phyloP scores from a whole-genome alignment of 2,888 invertebrate species.

The Helleia helle region DNA sequence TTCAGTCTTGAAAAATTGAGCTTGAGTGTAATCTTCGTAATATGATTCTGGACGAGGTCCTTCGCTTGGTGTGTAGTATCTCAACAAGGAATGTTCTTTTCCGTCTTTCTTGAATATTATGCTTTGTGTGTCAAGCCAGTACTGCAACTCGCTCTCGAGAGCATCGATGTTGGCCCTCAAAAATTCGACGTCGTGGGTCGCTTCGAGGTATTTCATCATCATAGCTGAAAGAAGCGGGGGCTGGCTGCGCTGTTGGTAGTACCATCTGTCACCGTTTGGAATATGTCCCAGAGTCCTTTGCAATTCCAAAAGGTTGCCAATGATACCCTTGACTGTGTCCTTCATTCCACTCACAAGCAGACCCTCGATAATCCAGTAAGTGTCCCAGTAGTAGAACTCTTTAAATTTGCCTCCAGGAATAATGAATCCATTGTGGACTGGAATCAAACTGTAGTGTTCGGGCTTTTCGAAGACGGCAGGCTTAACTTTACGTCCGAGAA shows the following conservation, averaged over 20 bases:
- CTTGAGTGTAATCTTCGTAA: conserved; percentile 74
- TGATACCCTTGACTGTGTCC: conserved; percentile 81
- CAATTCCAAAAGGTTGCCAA: conserved; percentile 82
- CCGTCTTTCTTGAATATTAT: conserved; percentile 64
- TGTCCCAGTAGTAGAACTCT: conserved; percentile 91
- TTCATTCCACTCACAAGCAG: conserved; percentile 84
- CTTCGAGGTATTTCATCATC: conserved; percentile 79
- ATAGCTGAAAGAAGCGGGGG: conserved; percentile 81
- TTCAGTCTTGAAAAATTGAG: conserved; percentile 56
- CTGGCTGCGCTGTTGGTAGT: conserved; percentile 81
- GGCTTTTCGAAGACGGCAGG: conserved; percentile 67
- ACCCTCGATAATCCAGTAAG: conserved; percentile 90
- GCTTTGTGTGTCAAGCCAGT: conserved; percentile 76
- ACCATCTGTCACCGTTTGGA: conserved; percentile 88
- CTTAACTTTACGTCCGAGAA: conserved; percentile 76
- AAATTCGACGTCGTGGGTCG: conserved; percentile 78
- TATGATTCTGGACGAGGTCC: conserved; percentile 85
- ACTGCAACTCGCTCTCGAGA: conserved; percentile 77
- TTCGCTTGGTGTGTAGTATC: conserved; percentile 74
- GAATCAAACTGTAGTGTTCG: conserved; percentile 77
- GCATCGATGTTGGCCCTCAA: conserved; percentile 68
- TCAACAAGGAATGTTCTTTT: conserved; percentile 66
- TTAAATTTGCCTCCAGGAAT: conserved; percentile 82
- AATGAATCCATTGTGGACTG: conserved; percentile 79
- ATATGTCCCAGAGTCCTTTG: conserved; percentile 79